These are phyloP conservation scores for Amphipyra tragopoginis DNA, from an alignment of 2,888 invertebrate species.

Conservation along the genomic window DNA sequence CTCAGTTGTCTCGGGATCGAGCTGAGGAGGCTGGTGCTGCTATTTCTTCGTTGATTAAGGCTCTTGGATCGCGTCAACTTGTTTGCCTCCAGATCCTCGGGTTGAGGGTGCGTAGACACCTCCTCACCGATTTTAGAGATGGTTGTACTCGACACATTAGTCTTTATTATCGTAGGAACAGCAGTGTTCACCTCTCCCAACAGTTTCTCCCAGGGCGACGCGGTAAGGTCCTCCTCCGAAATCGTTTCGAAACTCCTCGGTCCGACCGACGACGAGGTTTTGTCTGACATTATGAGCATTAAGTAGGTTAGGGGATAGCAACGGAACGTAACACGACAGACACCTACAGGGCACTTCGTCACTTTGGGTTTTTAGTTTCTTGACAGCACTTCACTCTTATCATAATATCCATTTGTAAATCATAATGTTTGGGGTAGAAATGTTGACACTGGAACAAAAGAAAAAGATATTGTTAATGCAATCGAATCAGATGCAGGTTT, in stretches of 20 bases:
- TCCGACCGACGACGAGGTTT: slow-evolving; percentile 86
- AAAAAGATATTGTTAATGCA: slow-evolving; percentile 53
- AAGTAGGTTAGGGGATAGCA: slow-evolving; percentile 65
- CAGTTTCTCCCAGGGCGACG: slow-evolving; percentile 87
- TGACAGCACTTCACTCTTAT: slow-evolving; percentile 90
- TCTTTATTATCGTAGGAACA: slow-evolving; percentile 86
- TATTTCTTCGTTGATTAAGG: slow-evolving; percentile 85
- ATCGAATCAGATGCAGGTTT: not conserved
- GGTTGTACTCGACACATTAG: slow-evolving; percentile 83
- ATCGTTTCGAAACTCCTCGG: slow-evolving; percentile 88
- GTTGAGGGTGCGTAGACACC: slow-evolving; percentile 74
- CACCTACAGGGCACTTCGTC: slow-evolving; percentile 88
- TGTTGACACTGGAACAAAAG: slow-evolving; percentile 89
- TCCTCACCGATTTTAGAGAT: slow-evolving; percentile 77
- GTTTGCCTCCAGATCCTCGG: slow-evolving; percentile 78
- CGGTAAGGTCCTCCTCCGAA: slow-evolving; percentile 83
- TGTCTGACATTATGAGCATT: slow-evolving; percentile 84
- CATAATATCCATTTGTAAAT: slow-evolving; percentile 90
- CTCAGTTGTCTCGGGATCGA: slow-evolving; percentile 88
- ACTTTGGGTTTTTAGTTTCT: slow-evolving; percentile 90
- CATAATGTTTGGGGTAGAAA: slow-evolving; percentile 90
- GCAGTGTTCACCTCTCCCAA: slow-evolving; percentile 83
- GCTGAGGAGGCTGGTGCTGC: slow-evolving; percentile 87
- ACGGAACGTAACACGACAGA: slow-evolving; percentile 87
- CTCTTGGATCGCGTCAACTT: slow-evolving; percentile 86